Evolutionary conservation across 2,888 invertebrate species (phyloP), one percentile per base, ranked within the genome.

Genomic region (Argynnis bischoffii): DNA sequence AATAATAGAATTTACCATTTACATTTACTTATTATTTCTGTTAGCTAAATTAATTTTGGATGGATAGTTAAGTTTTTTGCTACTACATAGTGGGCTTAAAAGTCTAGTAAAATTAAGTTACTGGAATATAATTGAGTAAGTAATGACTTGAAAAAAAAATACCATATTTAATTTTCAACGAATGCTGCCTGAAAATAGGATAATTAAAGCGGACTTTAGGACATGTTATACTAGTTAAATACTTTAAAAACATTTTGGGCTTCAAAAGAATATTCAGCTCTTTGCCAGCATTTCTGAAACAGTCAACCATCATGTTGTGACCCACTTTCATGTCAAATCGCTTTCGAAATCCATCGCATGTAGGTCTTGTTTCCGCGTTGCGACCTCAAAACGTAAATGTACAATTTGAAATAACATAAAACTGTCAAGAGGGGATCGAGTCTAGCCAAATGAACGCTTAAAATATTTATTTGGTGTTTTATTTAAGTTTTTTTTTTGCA

Each of bases 261-360:
- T 50, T 59, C 67, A 55, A 64, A 64, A 64, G 66, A 69, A 64
- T 69, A 67, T 71, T 69, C 66, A 69, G 64, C 66, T 69, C 67
- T 64, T 71, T 69, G 64, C 68, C 59, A 69, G 64, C 65, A 67
- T 71, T 71, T 71, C 69, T 71, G 64, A 71, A 70, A 72, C 69
- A 63, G 67, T 70, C 70, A 72, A 35, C 70, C 70, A 60, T 72
- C 65, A 67, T 67, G 63, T 67, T 72, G 64, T 70, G 72, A 72
- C 70, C 73, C 66, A 72, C 68, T 72, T 73, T 69, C 71, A 64
- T 69, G 72, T 72, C 72, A 72, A 73, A 73, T 70, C 70, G 72
- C 73, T 68, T 73, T 70, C 64, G 66, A 63, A 66, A 70, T 69
- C 60, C 66, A 63, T 60, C 57, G 59, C 55, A 66, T 61, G 66